Base-by-base conservation (phyloP, 2,888 invertebrate species). In the Lasioglossum morio region DNA sequence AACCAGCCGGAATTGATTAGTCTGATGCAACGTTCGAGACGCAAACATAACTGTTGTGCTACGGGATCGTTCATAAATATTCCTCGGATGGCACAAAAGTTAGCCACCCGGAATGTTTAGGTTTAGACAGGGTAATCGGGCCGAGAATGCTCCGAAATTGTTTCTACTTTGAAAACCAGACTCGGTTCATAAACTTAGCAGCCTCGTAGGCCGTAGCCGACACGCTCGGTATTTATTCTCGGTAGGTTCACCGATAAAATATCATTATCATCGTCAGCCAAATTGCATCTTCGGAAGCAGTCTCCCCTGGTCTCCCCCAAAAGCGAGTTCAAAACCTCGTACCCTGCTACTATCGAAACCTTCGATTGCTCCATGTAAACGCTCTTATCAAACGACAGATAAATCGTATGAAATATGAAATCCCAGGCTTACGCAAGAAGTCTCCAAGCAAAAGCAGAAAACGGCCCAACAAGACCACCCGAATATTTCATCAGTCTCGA, bases 1-100 rank as follows among this genome's bases (percentile, higher is more conserved):
- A 73, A n/a, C 53, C 16, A 76, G 3, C 37, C 76, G 40, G 63
- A 79, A 86, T 87, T 63, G 79, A 86, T 76, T 48, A 46, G 57
- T 76, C 81, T 72, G 86, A 75, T 79, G 77, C 84, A 81, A 87
- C 43, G 23, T 19, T 63, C 70, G 23, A 1, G 27, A 40, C 4
- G 53, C 60, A 72, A 77, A 60, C 48, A 77, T 60, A 63, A 57
- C 10, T 72, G 43, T 43, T 69, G 37, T 69, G 37, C 69, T 37
- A 37, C 37, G 37, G 37, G 7, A 19, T 63, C 19, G 3, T 19
- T 34, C 63, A 7, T 16, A 63, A 63, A 63, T 34, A 63, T 34
- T 63, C 4, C 63, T 7, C 30, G 30, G 30, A 14, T 14, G 2
- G 30, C 63, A 30, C 30, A 19, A 63, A 30, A 34, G 16, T 19